Conservation (phyloP, 2,113 vertebrate genomes). For the Semicossyphus pulcher region DNA sequence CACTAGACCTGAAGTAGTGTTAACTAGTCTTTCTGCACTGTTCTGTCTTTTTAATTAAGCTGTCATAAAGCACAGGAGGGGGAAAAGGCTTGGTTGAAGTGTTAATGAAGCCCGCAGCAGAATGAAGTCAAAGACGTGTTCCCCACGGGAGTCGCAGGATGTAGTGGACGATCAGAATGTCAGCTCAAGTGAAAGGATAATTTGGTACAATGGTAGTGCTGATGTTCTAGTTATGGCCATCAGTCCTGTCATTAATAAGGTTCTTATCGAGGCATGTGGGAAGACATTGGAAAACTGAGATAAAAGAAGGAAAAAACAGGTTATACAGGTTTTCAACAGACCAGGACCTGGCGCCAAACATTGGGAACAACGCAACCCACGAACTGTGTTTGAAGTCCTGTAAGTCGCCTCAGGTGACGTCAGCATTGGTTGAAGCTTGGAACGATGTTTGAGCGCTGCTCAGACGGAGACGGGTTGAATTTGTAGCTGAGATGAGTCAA, state of each 20-base stretch:
- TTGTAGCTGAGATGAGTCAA: no score
- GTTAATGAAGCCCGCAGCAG: conserved; percentile 9
- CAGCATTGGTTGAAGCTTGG: no score
- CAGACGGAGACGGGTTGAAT: no score
- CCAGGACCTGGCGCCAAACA: no score
- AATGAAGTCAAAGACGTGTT: not conserved
- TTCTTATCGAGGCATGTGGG: no score
- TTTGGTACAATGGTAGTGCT: not conserved
- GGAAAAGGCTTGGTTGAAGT: not conserved
- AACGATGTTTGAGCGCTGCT: no score
- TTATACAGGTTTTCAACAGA: no score
- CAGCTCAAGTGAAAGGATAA: not conserved
- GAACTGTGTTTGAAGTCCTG: no score
- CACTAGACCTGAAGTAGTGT: not conserved
- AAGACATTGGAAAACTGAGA: not conserved
- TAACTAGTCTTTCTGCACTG: not conserved
- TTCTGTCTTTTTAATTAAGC: conserved; percentile 41
- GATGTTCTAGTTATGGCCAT: not conserved
- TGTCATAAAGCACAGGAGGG: conserved; percentile 16
- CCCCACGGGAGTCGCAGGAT: not conserved
- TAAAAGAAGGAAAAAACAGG: no score
- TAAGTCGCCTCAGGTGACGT: no score
- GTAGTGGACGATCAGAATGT: not conserved
- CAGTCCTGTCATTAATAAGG: not conserved
- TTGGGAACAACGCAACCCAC: no score